Evolutionary conservation across 1,140 invertebrate species (phyloP), one percentile per base, ranked within the genome.

Genomic region (Brachionus manjavacas): DNA sequence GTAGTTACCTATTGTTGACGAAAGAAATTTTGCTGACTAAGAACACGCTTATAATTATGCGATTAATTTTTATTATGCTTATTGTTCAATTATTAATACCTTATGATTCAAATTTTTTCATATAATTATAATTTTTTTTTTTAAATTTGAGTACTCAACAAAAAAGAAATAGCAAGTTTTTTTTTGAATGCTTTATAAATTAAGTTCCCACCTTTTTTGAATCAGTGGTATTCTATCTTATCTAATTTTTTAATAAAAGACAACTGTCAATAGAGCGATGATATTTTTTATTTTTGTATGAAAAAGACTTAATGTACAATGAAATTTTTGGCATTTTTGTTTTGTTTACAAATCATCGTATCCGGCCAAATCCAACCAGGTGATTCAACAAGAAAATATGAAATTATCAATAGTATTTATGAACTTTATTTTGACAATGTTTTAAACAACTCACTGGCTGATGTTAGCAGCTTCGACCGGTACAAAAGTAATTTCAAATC

Each of bases 401-500:
- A 60, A 60, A 20, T 60, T 9, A 60, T 60, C 52, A 60, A 20
- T 60, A 60, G 16, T 60, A 60, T 60, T 4, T 60, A 8, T 23
- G 52, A 60, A 60, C 16, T 20, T 60, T 60, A 8, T 60, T 60
- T 20, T 9, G 20, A 60, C 52, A 60, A 60, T 60, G 8, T 60
- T 8, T 20, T 60, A 20, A 60, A 60, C 20, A 20, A 16, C 9
- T 60, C 16, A 0, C 20, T 23, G n/a, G 20, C 52, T 60, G 16
- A 9, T 7, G 52, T 20, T 20, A 60, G 52, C 16, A 60, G 16
- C 52, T 60, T 60, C 16, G 52, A 60, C 16, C 52, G 52, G 52
- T 60, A 60, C 20, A 68, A 68, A 68, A 68, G 39, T n/a, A 74
- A 74, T 74, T 74, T 74, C 2, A 74, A 74, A 74, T 35, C 35